Conservation (phyloP, 2,113 vertebrate genomes). For the Boulengeromyrus knoepffleri region DNA sequence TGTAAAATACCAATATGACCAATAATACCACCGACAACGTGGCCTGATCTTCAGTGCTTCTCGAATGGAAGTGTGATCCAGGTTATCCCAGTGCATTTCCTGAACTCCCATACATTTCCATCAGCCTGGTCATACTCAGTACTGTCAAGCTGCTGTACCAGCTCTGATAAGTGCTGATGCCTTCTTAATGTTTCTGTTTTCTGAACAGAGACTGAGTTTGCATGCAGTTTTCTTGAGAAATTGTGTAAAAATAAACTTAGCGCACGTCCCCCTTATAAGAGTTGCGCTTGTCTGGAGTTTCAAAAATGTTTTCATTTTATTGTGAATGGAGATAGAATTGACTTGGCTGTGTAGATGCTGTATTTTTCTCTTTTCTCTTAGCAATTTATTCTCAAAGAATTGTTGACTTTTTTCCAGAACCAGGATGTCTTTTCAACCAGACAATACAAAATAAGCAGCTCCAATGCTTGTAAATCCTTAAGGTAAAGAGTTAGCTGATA, state of each 20-base stretch:
- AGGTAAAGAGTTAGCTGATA: not conserved
- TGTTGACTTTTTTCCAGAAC: not conserved
- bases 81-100: not conserved
- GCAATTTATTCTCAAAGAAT: not conserved
- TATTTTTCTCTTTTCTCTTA: not conserved
- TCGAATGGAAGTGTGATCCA: not conserved
- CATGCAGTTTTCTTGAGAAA: not conserved
- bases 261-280: not conserved
- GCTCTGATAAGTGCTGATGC: not conserved
- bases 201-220: not conserved
- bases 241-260: not conserved
- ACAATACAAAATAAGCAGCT: not conserved
- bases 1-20: not conserved
- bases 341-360: not conserved
- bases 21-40: too few species aligned
- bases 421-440: not conserved
- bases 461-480: not conserved
- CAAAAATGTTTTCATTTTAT: not conserved
- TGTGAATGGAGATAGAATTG: not conserved
- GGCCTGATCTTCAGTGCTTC: not conserved
- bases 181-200: not conserved
- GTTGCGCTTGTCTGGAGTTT: not conserved
- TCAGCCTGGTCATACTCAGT: not conserved
- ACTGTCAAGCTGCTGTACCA: not conserved
- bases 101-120: not conserved